Evolutionary conservation across 2,888 invertebrate genomes (phyloP), one percentile per base, ranked within the genome.

Genomic region (Gortyna flavago): DNA sequence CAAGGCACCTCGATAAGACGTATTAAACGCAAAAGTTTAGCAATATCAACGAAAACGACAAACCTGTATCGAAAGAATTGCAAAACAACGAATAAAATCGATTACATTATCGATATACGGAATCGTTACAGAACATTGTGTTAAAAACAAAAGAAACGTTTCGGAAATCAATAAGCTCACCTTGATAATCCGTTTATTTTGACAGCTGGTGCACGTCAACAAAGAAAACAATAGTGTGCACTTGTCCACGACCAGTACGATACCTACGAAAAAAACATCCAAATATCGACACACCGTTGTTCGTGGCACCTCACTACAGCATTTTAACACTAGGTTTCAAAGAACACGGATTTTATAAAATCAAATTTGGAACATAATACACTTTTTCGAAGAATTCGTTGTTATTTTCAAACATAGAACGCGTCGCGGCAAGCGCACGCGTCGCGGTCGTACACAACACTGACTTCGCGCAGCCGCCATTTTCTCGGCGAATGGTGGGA

Each of bases 171-270:
- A 92, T 93, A 89, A 85, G 75, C 94, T 95, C 91, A 96, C 96
- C 96, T 96, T 93, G 93, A 91, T 92, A 92, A 91, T 92, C 91
- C 90, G 91, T 92, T 90, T 93, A 93, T 95, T 96, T 95, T 95
- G 94, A 95, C 95, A 96, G 95, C 93, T 95, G 94, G 89, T 89
- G 85, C 86, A 89, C 71, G 89, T 93, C 92, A 94, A 94, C 94
- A 93, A 93, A 92, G 92, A 91, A 92, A 93, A 93, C 92, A 93
- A 86, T 86, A 82, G 75, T 57, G n/a, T 81, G 80, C 87, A 88
- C 87, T 87, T 85, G 85, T 81, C 70, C 79, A 85, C 77, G 65
- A 44, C 44, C 41, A 71, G 51, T 72, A 66, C 29, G 29, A 81
- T 65, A 62, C 0, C 38, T 54, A 51, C 2, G 35, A 64, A 72